Base-by-base conservation (phyloP, 2,888 invertebrate species). In the Nomada goodeniana region DNA sequence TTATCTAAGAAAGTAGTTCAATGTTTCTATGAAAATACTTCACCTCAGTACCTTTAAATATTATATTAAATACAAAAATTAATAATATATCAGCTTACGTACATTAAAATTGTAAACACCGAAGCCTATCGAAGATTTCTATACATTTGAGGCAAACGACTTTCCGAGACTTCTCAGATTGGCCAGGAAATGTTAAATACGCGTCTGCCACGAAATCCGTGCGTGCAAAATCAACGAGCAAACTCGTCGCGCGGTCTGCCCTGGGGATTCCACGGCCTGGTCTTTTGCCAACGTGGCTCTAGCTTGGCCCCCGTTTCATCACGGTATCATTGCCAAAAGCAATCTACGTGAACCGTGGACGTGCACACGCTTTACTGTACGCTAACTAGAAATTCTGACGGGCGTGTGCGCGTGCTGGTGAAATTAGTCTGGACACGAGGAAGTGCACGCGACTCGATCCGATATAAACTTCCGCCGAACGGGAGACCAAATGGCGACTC, bases 211-310 rank as follows among this genome's bases (percentile, higher is more conserved):
- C 44, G 79, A 61, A 68, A 65, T 50, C 26, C 50, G 53, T 18
- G 52, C 3, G 65, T 7, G 53, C 5, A 65, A 76, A 73, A 72
- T 72, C 55, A 53, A 76, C 65, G 50, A 79, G 67, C 60, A 80
- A 84, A 88, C 90, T 86, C 47, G 47, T 89, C 90, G 89, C 88
- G 90, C 90, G 87, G 90, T 90, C 90, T 90, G 89, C 87, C 88
- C 13, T 79, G 55, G 74, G 68, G 84, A 89, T 90, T 89, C 88
- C 84, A 75, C 79, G 73, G 84, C 78, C 85, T 90, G 90, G 90
- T 86, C 77, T 67, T 72, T 76, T 89, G 90, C 90, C 90, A 90
- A 89, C 80, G 74, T 69, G 82, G 76, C 82, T 80, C 82, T 80
- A 79, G 85, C 77, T 83, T 75, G 81, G 71, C 44, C 72, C 71